phyloP scores from a whole-genome alignment of 1,140 invertebrate genomes.

The Tyrophagus putrescentiae region DNA sequence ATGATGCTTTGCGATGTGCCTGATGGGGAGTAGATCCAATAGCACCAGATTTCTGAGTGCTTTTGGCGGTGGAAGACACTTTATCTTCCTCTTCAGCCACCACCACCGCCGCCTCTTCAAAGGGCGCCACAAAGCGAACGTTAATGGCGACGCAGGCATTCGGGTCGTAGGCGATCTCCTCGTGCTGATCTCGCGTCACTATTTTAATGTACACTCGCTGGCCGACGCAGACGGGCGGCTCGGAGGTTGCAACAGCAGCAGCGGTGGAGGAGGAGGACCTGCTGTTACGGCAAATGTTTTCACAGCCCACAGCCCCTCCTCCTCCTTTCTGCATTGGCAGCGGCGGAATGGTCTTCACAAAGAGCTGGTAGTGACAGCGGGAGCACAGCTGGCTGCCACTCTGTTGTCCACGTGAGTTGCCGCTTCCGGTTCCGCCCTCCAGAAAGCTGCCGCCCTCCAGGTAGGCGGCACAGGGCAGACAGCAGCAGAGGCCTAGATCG shows the following conservation, averaged over 20 bases:
- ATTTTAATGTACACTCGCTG: slow-evolving; percentile 66
- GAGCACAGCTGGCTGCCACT: background rate
- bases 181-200: slow-evolving; percentile 78
- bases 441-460: background rate
- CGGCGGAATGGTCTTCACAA: slow-evolving; percentile 4
- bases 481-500: slow-evolving; percentile 55
- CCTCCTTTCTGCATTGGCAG: no score
- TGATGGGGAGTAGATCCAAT: no score
- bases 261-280: slow-evolving; percentile 72
- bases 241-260: slow-evolving; percentile 43
- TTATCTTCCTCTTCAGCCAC: no score
- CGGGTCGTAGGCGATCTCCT: slow-evolving; percentile 63
- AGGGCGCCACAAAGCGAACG: slow-evolving; percentile 12
- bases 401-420: no score
- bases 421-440: no score
- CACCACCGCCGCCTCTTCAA: background rate
- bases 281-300: background rate
- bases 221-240: slow-evolving; percentile 57
- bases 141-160: slow-evolving; percentile 54
- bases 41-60: no score
- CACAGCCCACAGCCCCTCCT: no score
- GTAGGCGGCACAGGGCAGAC: slow-evolving; percentile 47
- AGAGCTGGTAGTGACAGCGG: background rate
- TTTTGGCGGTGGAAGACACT: no score
- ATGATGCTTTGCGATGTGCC: no score